These are phyloP conservation scores for Hyla sarda DNA, from an alignment of 2,113 vertebrate species.

Conservation along the genomic window DNA sequence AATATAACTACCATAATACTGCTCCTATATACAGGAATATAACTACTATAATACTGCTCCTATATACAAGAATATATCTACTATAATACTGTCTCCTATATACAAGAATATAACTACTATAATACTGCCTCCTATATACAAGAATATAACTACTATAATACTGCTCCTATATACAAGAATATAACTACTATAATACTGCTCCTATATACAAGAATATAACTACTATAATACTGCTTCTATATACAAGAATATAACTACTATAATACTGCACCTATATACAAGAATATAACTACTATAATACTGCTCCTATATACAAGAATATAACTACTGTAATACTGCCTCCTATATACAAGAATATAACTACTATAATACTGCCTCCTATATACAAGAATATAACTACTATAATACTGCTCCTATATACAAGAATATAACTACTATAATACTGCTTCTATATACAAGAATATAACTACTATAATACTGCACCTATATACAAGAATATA, in stretches of 20 bases:
- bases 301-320: not conserved
- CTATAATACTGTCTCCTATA: not conserved
- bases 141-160: no score
- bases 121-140: no score
- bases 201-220: not conserved
- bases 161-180: not conserved
- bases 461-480: no score
- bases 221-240: constrained; percentile 23
- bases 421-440: constrained; percentile 2
- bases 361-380: not conserved
- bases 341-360: constrained; percentile 12
- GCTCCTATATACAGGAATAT: not conserved
- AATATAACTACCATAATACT: not conserved
- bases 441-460: no score
- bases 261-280: no score
- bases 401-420: not conserved
- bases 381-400: not conserved
- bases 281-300: no score
- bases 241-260: no score
- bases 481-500: no score
- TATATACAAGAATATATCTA: constrained; percentile 1
- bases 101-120: constrained; percentile 15
- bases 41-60: no score
- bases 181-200: constrained; percentile 1
- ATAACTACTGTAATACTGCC: not conserved